Base-by-base conservation (phyloP, 2,888 invertebrate genomes). In the Phaedon cochleariae region DNA sequence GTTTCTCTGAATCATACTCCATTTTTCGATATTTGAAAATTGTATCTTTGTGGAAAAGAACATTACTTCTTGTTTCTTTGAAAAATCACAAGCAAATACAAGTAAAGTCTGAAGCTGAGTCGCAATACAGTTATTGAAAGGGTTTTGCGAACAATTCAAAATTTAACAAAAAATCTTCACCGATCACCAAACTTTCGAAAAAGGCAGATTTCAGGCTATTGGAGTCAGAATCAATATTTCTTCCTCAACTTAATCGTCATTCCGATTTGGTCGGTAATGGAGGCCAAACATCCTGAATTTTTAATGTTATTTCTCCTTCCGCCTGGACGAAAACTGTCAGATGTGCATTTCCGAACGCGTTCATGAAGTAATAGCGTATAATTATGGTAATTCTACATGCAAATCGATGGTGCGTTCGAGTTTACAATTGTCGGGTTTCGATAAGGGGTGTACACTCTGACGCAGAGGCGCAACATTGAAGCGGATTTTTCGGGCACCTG, bases 371-470 rank as follows among this genome's bases (percentile, higher is more conserved):
- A 78, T 77, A 64, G 68, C 64, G 74, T 74, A 68, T 65, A 67
- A 79, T 78, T 76, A 74, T 61, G 71, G 59, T 73, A 69, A 76
- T 79, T 76, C 65, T 66, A 61, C 73, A 79, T 78, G 77, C 73
- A 78, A 77, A 78, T 79, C 74, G 77, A 77, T 79, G 76, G 73
- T 70, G 67, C 74, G 74, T 74, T 72, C 74, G 72, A 75, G 70
- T 67, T 73, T 68, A 71, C 73, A 77, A 69, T 65, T 69, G 59
- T 18, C 37, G 34, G 41, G 31, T 58, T 57, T 1, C 12, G 12
- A 1, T 15, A 5, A 15, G 15, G 45, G 22, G 15, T 34, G 15
- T 18, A 22, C 54, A 29, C 54, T 26, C 26, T 26, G 2, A 4
- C 2, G 6, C 41, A 41, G n/a, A 1, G 15, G 41, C 41, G 41